These are phyloP conservation scores for Drosophila lacteicornis DNA, from an alignment of 1,140 invertebrate species.

Conservation along the genomic window DNA sequence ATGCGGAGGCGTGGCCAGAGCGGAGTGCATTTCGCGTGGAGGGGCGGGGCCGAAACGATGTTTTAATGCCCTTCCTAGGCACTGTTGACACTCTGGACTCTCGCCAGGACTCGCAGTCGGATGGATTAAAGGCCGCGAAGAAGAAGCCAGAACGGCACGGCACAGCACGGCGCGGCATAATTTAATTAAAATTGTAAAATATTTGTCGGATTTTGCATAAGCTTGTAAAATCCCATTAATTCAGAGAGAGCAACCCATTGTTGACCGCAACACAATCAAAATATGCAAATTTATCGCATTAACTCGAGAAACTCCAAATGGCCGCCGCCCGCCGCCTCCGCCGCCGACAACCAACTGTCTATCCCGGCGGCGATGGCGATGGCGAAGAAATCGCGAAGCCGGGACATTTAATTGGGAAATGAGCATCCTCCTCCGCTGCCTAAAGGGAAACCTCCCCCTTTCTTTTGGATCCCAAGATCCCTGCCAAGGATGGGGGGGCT, in stretches of 20 bases:
- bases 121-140: conserved; percentile 55
- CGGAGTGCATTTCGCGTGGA: conserved; percentile 4
- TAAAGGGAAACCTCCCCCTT: conserved; percentile 16
- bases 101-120: conserved; percentile 34
- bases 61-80: conserved; percentile 46
- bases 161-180: conserved; percentile 49
- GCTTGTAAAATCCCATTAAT: conserved; percentile 80
- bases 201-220: conserved; percentile 81
- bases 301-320: conserved; percentile 74
- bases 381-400: conserved; percentile 61
- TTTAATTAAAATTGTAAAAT: conserved; percentile 84
- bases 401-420: conserved; percentile 74
- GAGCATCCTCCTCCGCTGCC: conserved; percentile 38
- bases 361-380: conserved; percentile 18
- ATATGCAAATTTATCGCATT: conserved; percentile 85
- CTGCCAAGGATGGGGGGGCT: not conserved
- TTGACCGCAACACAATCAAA: conserved; percentile 84
- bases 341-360: not conserved
- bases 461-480: not conserved
- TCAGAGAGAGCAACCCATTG: conserved; percentile 82
- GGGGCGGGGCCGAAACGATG: conserved; percentile 35
- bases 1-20: conserved; percentile 17
- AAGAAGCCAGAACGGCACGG: conserved; percentile 21
- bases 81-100: conserved; percentile 36
- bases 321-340: conserved; percentile 11